Conservation (phyloP, 2,113 vertebrate genomes). For the Centrocercus urophasianus region DNA sequence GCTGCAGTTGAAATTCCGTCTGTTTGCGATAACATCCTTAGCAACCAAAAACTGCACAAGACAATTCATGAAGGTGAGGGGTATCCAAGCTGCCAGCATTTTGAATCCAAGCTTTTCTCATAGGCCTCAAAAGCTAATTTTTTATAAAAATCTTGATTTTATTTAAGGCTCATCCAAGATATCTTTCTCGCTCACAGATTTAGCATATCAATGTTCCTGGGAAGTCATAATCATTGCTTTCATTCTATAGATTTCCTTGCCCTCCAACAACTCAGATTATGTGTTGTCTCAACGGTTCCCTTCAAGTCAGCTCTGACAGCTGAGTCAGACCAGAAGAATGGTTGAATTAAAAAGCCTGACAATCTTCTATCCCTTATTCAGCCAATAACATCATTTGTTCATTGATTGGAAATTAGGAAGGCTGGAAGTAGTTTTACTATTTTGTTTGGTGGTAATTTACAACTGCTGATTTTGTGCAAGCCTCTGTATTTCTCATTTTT, state of each 20-base stretch:
- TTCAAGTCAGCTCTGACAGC: slow-evolving; percentile 63
- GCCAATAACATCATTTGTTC: slow-evolving; percentile 57
- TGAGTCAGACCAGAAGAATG: slow-evolving; percentile 67
- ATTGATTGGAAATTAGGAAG: slow-evolving; percentile 60
- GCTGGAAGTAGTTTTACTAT: slow-evolving; percentile 16
- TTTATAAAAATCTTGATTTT: slow-evolving; percentile 31
- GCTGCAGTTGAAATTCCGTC: slow-evolving; percentile 41
- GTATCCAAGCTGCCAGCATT: slow-evolving; percentile 61
- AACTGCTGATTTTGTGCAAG: slow-evolving; percentile 8
- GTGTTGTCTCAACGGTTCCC: slow-evolving; percentile 57
- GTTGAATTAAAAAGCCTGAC: slow-evolving; percentile 52
- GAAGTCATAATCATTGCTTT: slow-evolving; percentile 65
- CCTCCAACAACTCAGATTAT: slow-evolving; percentile 56
- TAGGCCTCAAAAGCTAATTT: slow-evolving; percentile 25
- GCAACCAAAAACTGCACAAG: slow-evolving; percentile 54
- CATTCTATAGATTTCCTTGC: slow-evolving; percentile 69
- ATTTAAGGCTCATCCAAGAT: slow-evolving; percentile 21
- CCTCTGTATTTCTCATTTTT: slow-evolving; percentile 30
- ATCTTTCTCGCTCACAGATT: slow-evolving; percentile 10
- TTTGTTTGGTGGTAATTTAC: not conserved
- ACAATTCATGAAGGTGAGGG: slow-evolving; percentile 58
- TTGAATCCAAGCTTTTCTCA: slow-evolving; percentile 46
- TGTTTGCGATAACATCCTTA: slow-evolving; percentile 60
- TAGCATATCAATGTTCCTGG: slow-evolving; percentile 63
- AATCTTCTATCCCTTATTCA: slow-evolving; percentile 48